A percentile compares a stretch with the other conserved stretches of the same genome.
These are phyloP conservation scores for Crocidura indochinensis DNA, from an alignment of 2,797 vertebrate species.

Conservation along the genomic window DNA sequence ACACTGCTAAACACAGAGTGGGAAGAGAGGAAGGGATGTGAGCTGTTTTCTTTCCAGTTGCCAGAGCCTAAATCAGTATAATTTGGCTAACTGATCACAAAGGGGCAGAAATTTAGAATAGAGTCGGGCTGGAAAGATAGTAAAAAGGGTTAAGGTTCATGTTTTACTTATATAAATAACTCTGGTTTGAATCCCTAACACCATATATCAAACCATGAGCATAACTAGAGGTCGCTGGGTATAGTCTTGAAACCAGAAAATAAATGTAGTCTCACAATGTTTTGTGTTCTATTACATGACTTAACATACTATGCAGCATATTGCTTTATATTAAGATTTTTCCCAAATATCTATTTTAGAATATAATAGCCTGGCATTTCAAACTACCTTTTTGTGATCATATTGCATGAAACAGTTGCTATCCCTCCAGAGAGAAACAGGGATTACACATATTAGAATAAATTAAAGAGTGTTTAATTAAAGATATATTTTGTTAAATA, in stretches of 20 bases:
- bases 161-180: too few species aligned
- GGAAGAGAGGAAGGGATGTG: not conserved
- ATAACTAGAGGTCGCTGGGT: too few species aligned
- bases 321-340: constrained; percentile 8
- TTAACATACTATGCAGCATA: not conserved
- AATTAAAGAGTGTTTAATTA: not conserved
- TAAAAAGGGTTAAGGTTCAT: too few species aligned
- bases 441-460: not conserved
- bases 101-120: not conserved
- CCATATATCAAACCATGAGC: too few species aligned
- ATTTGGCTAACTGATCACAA: not conserved
- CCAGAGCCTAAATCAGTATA: not conserved
- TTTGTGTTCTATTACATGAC: not conserved
- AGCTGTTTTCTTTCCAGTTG: not conserved
- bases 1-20: not conserved
- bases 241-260: not conserved
- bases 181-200: too few species aligned
- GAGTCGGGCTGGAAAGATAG: too few species aligned
- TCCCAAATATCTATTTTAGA: constrained; percentile 12
- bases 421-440: not conserved
- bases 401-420: not conserved
- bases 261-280: not conserved
- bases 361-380: constrained; percentile 15
- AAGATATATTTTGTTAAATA: constrained; percentile 49
- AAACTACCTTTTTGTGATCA: constrained; percentile 10